These are phyloP conservation scores for Coendou prehensilis DNA, from an alignment of 2,797 vertebrate species.

Conservation along the genomic window DNA sequence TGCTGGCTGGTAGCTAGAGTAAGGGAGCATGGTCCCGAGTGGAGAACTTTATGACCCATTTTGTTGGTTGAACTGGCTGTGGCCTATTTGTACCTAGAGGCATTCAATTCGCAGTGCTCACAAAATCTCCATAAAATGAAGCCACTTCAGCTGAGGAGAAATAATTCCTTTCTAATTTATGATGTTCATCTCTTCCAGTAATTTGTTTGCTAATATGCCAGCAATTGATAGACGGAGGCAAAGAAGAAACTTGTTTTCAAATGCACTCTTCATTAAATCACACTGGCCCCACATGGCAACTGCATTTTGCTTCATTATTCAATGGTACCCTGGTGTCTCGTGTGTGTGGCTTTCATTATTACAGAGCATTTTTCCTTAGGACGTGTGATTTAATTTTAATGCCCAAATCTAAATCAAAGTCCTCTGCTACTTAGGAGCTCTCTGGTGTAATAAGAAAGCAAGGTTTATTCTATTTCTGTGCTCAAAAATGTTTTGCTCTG, in stretches of 20 bases:
- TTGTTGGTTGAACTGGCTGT: background rate
- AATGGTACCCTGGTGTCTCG: slow-evolving; percentile 84
- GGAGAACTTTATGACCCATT: background rate
- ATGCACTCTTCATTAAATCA: slow-evolving; percentile 86
- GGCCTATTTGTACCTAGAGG: background rate
- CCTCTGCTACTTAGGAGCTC: slow-evolving; percentile 86
- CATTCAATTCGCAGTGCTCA: background rate
- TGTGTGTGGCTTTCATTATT: slow-evolving; percentile 88
- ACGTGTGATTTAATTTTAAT: slow-evolving; percentile 90
- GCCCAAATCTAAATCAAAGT: slow-evolving; percentile 89
- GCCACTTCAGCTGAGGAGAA: slow-evolving; percentile 69
- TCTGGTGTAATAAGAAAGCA: slow-evolving; percentile 85
- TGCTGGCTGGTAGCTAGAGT: background rate
- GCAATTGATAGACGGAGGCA: slow-evolving; percentile 74
- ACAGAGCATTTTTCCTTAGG: slow-evolving; percentile 88
- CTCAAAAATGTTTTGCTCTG: slow-evolving; percentile 80
- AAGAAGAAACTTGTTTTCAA: slow-evolving; percentile 84
- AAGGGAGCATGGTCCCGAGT: background rate
- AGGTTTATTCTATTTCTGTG: slow-evolving; percentile 85
- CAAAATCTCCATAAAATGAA: slow-evolving; percentile 10
- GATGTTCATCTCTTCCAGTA: slow-evolving; percentile 77
- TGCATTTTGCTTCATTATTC: slow-evolving; percentile 87
- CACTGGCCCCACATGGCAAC: slow-evolving; percentile 70
- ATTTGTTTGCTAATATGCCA: slow-evolving; percentile 85
- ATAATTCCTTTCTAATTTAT: slow-evolving; percentile 75